These are phyloP conservation scores for Poecile montanus DNA, from an alignment of 2,797 vertebrate genomes.

Conservation along the genomic window DNA sequence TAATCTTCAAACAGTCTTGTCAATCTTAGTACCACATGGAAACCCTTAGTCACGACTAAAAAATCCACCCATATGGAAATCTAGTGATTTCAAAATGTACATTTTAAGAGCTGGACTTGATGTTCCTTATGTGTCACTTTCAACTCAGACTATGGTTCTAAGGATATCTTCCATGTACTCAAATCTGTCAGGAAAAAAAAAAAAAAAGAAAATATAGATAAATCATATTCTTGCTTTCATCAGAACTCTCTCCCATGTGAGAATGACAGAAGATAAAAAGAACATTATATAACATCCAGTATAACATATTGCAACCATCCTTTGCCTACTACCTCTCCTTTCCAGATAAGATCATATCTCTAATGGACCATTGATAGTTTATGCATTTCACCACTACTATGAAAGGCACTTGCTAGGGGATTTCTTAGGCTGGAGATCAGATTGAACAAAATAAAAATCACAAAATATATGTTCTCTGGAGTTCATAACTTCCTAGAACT, in stretches of 20 bases:
- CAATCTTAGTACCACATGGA: not conserved
- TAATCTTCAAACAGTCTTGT: not conserved
- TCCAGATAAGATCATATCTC: not conserved
- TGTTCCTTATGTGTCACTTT: not conserved
- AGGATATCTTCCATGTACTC: not conserved
- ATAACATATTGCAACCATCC: not conserved
- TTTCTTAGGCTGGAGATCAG: not conserved
- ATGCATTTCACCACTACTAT: not conserved
- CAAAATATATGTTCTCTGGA: not conserved
- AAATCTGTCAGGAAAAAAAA: not conserved
- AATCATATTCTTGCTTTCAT: not conserved
- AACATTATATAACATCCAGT: accelerated
- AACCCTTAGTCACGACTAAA: not conserved
- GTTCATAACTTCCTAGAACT: not conserved
- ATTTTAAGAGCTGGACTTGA: not conserved
- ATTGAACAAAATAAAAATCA: not conserved
- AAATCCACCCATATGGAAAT: not conserved
- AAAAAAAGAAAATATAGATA: not conserved
- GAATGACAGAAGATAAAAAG: not conserved
- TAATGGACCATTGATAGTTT: not conserved
- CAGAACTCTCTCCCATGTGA: not conserved
- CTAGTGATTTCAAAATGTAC: not conserved
- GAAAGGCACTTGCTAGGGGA: not conserved
- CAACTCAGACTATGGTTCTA: not conserved
- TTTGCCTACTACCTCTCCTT: not conserved